Evolutionary conservation across 2,888 invertebrate species (phyloP), one percentile per base, ranked within the genome.

Genomic region (Suillia variegata): DNA sequence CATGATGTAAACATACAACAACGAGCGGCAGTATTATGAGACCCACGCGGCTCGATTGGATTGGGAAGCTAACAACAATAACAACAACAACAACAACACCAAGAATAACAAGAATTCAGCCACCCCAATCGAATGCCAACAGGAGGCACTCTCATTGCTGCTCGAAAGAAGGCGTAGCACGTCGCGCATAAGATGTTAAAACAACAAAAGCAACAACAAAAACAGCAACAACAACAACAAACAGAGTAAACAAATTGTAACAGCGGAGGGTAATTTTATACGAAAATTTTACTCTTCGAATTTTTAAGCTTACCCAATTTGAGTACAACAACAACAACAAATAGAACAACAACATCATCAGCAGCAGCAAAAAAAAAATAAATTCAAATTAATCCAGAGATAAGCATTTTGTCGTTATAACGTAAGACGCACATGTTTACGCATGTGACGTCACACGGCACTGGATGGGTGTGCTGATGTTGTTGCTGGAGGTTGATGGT

Each of bases 361-460:
- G n/a, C n/a, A n/a, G n/a, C n/a, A n/a, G n/a, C n/a, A n/a, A n/a
- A n/a, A n/a, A n/a, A n/a, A n/a, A n/a, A n/a, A n/a, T n/a, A n/a
- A n/a, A n/a, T n/a, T n/a, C n/a, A n/a, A n/a, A n/a, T n/a, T n/a
- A n/a, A n/a, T n/a, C n/a, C n/a, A n/a, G n/a, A n/a, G n/a, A n/a
- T n/a, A n/a, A n/a, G n/a, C n/a, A n/a, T n/a, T n/a, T n/a, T 24
- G 49, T 38, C 33, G 34, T 51, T 34, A 20, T 22, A 13, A 18
- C 65, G 57, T 67, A 71, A 69, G 65, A 45, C 31, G 64, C 75
- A 76, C 73, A 73, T 76, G 75, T 66, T 64, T 49, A 58, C 33
- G 42, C 70, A 71, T 70, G 68, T 67, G 74, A 75, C 71, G 74
- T 73, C 74, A 73, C 50, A 8, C 13, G n/a, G n/a, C n/a, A n/a